Conservation (phyloP, 2,113 vertebrate species). For the Chinchilla lanigera region DNA sequence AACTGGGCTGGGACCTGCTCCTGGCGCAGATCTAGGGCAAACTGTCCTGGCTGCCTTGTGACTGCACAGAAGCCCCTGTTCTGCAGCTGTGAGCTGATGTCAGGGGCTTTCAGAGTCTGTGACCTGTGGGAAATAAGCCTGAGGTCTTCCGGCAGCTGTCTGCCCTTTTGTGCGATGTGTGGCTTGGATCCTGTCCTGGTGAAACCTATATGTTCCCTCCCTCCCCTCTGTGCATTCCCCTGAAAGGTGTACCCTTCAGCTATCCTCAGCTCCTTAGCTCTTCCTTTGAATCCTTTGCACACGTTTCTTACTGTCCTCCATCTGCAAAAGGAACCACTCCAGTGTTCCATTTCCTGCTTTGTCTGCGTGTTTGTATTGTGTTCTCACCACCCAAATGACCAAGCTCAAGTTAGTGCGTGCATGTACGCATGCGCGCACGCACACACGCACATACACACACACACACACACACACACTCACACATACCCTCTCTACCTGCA, state of each 20-base stretch:
- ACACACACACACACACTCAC: not conserved
- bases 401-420: not conserved
- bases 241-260: not conserved
- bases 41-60: not conserved
- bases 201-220: not conserved
- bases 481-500: not conserved
- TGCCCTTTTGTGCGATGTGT: not conserved
- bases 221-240: not conserved
- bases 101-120: not conserved
- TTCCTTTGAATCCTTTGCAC: not conserved
- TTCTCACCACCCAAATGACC: not conserved
- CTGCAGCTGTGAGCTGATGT: not conserved
- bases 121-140: not conserved
- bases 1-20: not conserved
- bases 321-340: not conserved
- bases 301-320: not conserved
- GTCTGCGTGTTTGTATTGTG: not conserved
- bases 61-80: not conserved
- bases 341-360: not conserved
- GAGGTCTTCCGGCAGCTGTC: not conserved
- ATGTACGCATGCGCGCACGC: too few species aligned
- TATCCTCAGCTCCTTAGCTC: not conserved
- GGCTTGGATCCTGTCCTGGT: not conserved
- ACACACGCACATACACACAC: too few species aligned
- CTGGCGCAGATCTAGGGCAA: not conserved